Evolutionary conservation across 2,113 vertebrate genomes (phyloP).

Genomic region (Todiramphus chloris): DNA sequence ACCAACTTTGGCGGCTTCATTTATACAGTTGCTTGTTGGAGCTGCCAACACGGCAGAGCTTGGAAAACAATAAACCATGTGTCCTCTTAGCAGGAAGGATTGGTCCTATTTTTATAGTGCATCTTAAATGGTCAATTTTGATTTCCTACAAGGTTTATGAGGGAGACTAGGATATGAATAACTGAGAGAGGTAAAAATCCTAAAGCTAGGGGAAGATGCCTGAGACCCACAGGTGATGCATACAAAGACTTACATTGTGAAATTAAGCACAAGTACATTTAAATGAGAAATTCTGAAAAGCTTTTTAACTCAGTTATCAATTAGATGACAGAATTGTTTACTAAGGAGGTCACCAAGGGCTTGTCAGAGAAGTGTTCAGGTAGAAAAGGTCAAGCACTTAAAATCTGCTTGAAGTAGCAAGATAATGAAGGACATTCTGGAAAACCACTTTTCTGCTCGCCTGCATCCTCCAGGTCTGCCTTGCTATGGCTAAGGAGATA

Average conservation of each 20-base stretch:
- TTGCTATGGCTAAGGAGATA: neutral
- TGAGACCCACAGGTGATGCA: neutral
- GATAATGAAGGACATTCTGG: neutral
- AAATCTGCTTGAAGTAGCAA: neutral
- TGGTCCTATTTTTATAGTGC: neutral
- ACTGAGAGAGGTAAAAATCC: neutral
- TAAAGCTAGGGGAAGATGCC: neutral
- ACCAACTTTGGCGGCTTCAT: neutral
- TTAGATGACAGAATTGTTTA: neutral
- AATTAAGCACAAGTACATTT: neutral
- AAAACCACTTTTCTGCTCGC: neutral
- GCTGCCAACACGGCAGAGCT: neutral
- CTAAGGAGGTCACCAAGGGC: neutral
- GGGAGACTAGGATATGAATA: neutral
- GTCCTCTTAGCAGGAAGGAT: slow-evolving; percentile 3
- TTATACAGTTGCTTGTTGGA: slow-evolving; percentile 6
- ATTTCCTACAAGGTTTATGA: neutral
- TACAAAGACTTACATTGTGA: neutral
- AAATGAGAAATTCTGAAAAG: neutral
- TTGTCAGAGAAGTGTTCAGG: neutral
- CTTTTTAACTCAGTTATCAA: neutral
- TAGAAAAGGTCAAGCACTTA: neutral
- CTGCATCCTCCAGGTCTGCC: neutral
- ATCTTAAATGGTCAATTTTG: neutral
- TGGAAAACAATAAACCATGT: slow-evolving; percentile 20